Evolutionary conservation across 2,797 vertebrate species (phyloP), one percentile per base, ranked within the genome.

Genomic region (Malacoctenus gilli): DNA sequence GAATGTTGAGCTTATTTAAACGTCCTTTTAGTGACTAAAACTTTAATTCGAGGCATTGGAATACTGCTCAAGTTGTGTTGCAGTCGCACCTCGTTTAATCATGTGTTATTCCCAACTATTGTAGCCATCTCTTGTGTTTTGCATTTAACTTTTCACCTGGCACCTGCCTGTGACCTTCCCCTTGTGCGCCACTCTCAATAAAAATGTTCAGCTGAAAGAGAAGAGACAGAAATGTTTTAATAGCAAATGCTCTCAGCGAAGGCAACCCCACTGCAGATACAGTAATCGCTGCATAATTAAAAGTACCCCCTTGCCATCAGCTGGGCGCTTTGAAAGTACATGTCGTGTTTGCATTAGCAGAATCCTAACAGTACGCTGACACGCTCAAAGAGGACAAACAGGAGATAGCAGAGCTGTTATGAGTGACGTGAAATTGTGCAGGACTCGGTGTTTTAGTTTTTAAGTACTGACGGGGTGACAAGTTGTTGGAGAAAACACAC

Each of bases 231-330:
- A 34, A 1, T 14, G 46, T 16, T 44, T 21, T 39, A 12, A 22
- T 35, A 0, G 23, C 10, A 15, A 5, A n/a, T n/a, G n/a, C 8
- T 63, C 2, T 1, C 11, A 19, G 19, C 25, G 9, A 28, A 9
- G 25, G 25, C 25, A 28, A 28, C 6, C 25, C 9, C 5, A 28
- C 25, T 28, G 22, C 6, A 21, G 31, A 32, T 31, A 66, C 39
- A 54, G 32, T 47, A 21, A 30, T 32, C 21, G 28, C 49, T 64
- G 60, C 35, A 41, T 51, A 40, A 40, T 56, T 19, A 54, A 50
- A 56, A 9, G 22, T 20, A n/a, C 5, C 34, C 16, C 9, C 37
- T 4, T 10, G 10, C 2, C 37, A 28, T 28, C 31, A 43, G 13
- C 20, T 21, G 14, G 51, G 51, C 3, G 6, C 14, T 20, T 58